A percentile compares a stretch with the other conserved stretches of the same genome.
phyloP scores from a whole-genome alignment of 2,113 vertebrate species.

The Tyto alba region DNA sequence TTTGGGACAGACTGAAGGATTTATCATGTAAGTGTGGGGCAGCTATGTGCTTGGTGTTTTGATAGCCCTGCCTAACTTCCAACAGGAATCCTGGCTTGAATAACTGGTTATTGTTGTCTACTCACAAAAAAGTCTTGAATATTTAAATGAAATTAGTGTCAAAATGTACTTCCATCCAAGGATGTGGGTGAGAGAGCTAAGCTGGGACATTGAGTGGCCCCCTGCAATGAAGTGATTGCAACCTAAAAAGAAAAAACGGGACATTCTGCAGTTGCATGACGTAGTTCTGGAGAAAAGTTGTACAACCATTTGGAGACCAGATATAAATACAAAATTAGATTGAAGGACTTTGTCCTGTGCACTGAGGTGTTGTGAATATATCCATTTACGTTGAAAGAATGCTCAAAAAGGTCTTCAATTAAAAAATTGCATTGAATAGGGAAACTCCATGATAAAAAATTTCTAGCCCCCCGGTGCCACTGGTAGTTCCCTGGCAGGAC shows the following conservation, averaged over 20 bases:
- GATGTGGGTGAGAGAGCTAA: neutral
- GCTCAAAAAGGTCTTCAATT: neutral
- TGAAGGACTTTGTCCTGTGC: neutral
- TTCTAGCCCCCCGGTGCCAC: neutral
- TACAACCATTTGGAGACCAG: neutral
- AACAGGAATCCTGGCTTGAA: neutral
- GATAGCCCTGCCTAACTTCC: neutral
- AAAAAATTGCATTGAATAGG: neutral
- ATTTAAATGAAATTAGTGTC: neutral
- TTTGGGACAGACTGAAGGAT: neutral
- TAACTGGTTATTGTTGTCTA: neutral
- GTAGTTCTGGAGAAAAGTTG: neutral
- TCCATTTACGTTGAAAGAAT: neutral
- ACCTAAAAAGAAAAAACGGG: neutral
- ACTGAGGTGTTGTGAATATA: neutral
- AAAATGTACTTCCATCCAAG: neutral
- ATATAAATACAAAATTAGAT: neutral
- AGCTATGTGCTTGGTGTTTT: neutral
- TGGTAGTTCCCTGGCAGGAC: neutral
- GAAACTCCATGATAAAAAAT: neutral
- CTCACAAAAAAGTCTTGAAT: neutral
- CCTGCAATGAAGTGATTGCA: neutral
- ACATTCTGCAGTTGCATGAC: neutral
- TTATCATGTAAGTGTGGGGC: neutral
- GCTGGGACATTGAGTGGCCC: rapidly evolving